Base-by-base conservation (phyloP, 2,888 invertebrate species). In the Eupithecia subumbrata region DNA sequence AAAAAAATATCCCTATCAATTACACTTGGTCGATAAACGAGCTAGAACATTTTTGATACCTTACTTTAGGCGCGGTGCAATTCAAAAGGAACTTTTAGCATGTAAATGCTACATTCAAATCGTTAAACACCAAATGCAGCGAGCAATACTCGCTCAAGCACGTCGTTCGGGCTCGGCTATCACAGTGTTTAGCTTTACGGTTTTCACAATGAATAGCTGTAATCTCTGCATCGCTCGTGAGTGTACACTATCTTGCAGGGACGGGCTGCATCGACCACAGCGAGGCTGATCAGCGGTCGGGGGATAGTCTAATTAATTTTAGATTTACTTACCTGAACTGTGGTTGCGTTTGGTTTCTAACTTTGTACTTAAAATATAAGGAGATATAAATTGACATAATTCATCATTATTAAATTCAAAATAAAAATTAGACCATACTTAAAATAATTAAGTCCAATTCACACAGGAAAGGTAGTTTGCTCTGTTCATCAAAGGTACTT, bases 171-270 rank as follows among this genome's bases (percentile, higher is more conserved):
- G 30, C 30, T 30, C 30, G 30, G 30, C 30, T 30, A 30, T 30
- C 30, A 30, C 30, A 30, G 30, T 30, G 30, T 30, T 30, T 3
- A 30, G 30, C 30, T 30, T 30, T 30, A 30, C 3, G 30, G 30
- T 30, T 30, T 30, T 30, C 30, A 30, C 30, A 30, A 30, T 30
- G 30, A 30, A 3, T 30, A 30, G 30, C 30, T 30, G 60, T 60
- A 60, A 60, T 60, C 60, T 60, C 60, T 60, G 60, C 60, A 25
- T 25, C 60, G 60, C 60, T 60, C 60, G 60, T 60, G 60, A 60
- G 60, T 25, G 60, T 60, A 25, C 56, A 56, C 60, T 60, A 60
- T 25, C 60, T 60, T 22, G 60, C 22, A 60, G 66, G 22, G 8
- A n/a, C 9, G 22, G 22, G 37, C n/a, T 67, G 66, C 22, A 67